Evolutionary conservation across 2,888 invertebrate genomes (phyloP), one percentile per base, ranked within the genome.

Genomic region (Proisotoma minuta): DNA sequence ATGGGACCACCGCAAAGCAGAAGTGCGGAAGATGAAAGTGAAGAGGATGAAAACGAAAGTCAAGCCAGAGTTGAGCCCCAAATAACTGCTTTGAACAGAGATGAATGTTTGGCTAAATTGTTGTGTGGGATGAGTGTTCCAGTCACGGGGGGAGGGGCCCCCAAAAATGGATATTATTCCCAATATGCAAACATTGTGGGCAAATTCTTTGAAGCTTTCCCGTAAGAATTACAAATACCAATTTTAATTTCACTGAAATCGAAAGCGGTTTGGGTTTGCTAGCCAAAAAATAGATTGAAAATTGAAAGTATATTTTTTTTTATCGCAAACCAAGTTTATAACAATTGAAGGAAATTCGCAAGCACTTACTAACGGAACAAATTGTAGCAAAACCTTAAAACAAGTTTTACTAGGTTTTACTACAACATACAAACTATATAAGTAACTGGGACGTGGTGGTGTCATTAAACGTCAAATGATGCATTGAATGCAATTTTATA

Each of bases 61-160:
- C 40, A 12, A 28, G 60, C 62, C 26, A 56, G 65, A 23, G 62
- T 60, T n/a, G 65, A 68, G n/a, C 65, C 68, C 10, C 60, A 59
- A 23, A 60, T 61, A 20, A 68, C 62, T 20, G 20, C 68, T 0
- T 23, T 57, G 18, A 68, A 65, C 57, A 26, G 62, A 24, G 68
- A 68, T 27, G 63, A 65, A 34, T 68, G 68, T 47, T 29, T 68
- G 3, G 68, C 68, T 2, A 65, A 63, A 40, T 50, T 68, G 2
- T 51, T 68, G 15, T 68, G 68, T 23, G 68, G 68, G 39, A 63
- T 68, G 65, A 68, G 65, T 47, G 67, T 68, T 50, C 60, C 68
- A 4, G 68, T 65, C 18, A 62, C 65, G 2, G 65, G 65, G 18
- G 62, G 61, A 27, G 65, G 62, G 22, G 28, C 24, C 29, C 58